Evolutionary conservation across 2,797 vertebrate species (phyloP).

Genomic region (Cirrhinus molitorella): DNA sequence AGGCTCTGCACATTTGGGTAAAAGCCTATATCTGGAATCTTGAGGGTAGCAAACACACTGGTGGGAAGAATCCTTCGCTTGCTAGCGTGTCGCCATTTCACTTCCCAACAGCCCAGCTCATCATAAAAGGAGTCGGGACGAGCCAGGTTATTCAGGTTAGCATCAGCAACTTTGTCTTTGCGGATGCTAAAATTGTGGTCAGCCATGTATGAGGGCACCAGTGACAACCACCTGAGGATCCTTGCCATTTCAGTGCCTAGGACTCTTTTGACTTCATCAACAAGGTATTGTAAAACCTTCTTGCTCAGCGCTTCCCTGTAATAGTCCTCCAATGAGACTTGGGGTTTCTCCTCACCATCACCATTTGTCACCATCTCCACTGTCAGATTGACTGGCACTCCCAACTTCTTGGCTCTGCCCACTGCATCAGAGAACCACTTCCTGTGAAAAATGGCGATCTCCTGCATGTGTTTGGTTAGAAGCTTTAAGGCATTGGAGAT

Average conservation of each 20-base stretch:
- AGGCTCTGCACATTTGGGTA: constrained; percentile 95
- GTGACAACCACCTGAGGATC: constrained; percentile 92
- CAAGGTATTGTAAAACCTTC: constrained; percentile 89
- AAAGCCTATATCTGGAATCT: constrained; percentile 94
- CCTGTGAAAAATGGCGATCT: constrained; percentile 94
- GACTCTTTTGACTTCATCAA: constrained; percentile 92
- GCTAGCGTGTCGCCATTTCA: constrained; percentile 96
- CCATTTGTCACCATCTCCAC: constrained; percentile 75
- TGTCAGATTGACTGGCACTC: constrained; percentile 86
- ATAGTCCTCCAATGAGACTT: constrained; percentile 88
- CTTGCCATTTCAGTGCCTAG: constrained; percentile 93
- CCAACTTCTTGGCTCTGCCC: constrained; percentile 88
- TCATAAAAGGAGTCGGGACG: constrained; percentile 94
- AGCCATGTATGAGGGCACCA: constrained; percentile 97
- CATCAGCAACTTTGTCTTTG: constrained; percentile 93
- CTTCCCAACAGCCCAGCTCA: constrained; percentile 96
- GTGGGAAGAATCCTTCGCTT: constrained; percentile 93
- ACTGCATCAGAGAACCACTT: constrained; percentile 97
- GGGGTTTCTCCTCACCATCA: constrained; percentile 75
- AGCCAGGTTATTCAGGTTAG: constrained; percentile 93
- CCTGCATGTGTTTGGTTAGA: constrained; percentile 94
- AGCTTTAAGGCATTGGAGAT: constrained; percentile 96
- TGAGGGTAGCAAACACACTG: constrained; percentile 93
- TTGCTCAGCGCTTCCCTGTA: constrained; percentile 91
- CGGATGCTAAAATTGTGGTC: constrained; percentile 97